Conservation (phyloP, 2,797 vertebrate species). For the Manis pentadactyla region DNA sequence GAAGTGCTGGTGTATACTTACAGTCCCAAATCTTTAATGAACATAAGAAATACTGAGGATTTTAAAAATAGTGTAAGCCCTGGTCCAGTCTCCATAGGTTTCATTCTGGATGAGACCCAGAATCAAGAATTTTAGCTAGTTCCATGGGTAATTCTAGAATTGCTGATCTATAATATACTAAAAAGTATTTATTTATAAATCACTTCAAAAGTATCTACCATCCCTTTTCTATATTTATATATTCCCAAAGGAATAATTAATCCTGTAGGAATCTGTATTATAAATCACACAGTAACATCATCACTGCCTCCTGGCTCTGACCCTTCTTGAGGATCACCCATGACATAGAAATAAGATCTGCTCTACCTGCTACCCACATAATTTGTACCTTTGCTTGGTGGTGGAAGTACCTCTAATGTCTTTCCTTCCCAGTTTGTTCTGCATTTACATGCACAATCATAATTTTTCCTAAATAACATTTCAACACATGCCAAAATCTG, state of each 20-base stretch:
- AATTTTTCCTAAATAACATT: conserved; percentile 23
- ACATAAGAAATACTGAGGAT: neutral
- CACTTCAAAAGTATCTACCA: neutral
- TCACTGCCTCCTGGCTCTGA: neutral
- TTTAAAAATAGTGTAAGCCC: neutral
- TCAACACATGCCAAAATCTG: neutral
- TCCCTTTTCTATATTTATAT: neutral
- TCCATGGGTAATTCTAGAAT: neutral
- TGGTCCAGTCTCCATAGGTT: neutral
- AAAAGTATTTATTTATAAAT: conserved; percentile 6
- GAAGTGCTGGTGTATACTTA: neutral
- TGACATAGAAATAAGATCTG: neutral
- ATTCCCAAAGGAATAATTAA: neutral
- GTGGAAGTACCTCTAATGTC: neutral
- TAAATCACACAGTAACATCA: neutral
- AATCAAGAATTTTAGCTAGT: neutral
- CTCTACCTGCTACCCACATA: neutral
- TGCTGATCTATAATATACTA: neutral
- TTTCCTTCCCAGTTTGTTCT: neutral
- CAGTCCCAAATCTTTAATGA: neutral
- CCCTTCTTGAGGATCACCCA: neutral
- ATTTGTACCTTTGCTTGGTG: neutral
- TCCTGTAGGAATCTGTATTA: neutral
- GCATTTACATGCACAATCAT: neutral
- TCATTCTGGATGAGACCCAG: neutral